These are phyloP conservation scores for Celastrina argiolus DNA, from an alignment of 2,888 invertebrate species.

Conservation along the genomic window DNA sequence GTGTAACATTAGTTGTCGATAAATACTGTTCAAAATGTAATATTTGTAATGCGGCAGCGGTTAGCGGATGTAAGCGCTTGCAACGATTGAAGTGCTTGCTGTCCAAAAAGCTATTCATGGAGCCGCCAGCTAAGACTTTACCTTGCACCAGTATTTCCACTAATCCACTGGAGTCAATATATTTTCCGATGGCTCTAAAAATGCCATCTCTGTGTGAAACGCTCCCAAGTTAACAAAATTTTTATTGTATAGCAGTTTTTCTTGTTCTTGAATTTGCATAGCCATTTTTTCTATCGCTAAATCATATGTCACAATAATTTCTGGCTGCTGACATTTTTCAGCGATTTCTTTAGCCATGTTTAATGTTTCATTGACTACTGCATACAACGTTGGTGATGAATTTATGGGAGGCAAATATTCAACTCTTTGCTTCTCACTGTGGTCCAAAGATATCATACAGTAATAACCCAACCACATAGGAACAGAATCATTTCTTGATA, in stretches of 20 bases:
- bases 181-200: neutral
- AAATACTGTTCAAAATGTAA: slow-evolving; percentile 43
- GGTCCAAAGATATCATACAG: neutral
- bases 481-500: slow-evolving; percentile 31
- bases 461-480: neutral
- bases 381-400: too few relatives aligned
- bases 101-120: neutral
- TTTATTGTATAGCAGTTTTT: neutral
- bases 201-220: neutral
- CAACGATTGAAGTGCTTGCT: slow-evolving; percentile 48
- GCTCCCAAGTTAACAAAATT: too few relatives aligned
- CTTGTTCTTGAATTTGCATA: neutral
- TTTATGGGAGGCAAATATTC: neutral
- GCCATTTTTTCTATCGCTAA: too few relatives aligned
- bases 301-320: too few relatives aligned
- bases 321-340: neutral
- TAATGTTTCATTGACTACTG: neutral
- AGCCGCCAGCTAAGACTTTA: neutral
- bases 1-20: slow-evolving; percentile 25
- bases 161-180: neutral
- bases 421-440: neutral
- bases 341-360: neutral
- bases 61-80: slow-evolving; percentile 43
- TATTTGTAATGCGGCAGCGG: slow-evolving; percentile 37
- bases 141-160: neutral